Evolutionary conservation across 2,113 vertebrate species (phyloP), one percentile per base, ranked within the genome.

Genomic region (Charina bottae): DNA sequence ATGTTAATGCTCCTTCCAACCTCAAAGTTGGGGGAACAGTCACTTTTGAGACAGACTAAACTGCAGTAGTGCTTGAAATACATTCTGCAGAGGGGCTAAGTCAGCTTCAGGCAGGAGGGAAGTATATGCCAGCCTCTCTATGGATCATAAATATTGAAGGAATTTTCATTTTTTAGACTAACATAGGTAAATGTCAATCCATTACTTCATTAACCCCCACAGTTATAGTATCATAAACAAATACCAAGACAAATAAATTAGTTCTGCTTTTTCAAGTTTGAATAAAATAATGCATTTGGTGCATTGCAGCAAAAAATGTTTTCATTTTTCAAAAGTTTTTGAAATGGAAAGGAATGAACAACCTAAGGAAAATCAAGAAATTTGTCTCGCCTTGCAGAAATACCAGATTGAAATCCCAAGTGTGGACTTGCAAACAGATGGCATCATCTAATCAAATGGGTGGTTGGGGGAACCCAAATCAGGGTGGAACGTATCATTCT

Each of bases 81-180:
- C 37, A 89, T 15, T 8, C 85, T 92, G 17, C 55, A 92, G 72
- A 92, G 42, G 8, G 89, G 64, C 78, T 89, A 90, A 85, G 54
- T 60, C 93, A 94, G 92, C 87, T 95, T 88, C 8, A 55, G 92
- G 59, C 60, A 92, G 58, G 0, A 15, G 4, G 13, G 72, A 2
- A 2, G 64, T 55, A 92, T 59, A 91, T 19, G 26, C 37, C 2
- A 64, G 59, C 46, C 58, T 9, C 2, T 86, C 0, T 86, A 68
- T 68, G 88, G 42, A 84, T 55, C 55, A 49, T 90, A 95, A 91
- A 15, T 59, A 72, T 68, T 60, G 90, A 68, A 90, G 92, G 5
- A 92, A 62, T 89, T 92, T 93, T 9, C 42, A 33, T 94, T 93
- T 90, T 19, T n/a, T 26, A 54, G 59, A 85, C 23, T 37, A 78